These are phyloP conservation scores for Seriola quinqueradiata DNA, from an alignment of 2,113 vertebrate genomes.

Conservation along the genomic window DNA sequence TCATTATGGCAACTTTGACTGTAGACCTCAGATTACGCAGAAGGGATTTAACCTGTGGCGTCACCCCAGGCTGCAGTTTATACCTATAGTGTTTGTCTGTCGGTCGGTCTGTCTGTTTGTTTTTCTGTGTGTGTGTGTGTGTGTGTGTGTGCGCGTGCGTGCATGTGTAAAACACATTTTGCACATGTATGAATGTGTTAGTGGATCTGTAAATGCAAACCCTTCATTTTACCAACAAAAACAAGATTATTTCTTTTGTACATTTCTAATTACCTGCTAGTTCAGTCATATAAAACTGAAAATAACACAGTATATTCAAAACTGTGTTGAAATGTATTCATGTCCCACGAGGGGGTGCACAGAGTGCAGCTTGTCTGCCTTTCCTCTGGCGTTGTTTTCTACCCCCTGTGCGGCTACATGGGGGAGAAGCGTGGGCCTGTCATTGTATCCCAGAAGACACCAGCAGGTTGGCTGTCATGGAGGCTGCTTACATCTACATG, in stretches of 20 bases:
- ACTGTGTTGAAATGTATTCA: conserved; percentile 22
- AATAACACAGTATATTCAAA: background rate
- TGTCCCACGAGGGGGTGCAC: conserved; percentile 25
- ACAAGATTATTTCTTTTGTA: background rate
- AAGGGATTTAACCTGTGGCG: conserved; percentile 55
- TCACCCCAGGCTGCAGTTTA: conserved; percentile 57
- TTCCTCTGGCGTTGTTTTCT: conserved; percentile 21
- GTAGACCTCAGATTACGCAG: conserved; percentile 58
- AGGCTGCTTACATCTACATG: conserved; percentile 53
- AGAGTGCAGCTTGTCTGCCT: conserved; percentile 27
- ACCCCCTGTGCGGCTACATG: conserved; percentile 18
- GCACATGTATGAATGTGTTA: conserved; percentile 5
- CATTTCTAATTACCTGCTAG: background rate
- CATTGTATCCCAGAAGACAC: conserved; percentile 47
- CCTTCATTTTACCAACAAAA: conserved; percentile 1
- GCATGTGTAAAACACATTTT: background rate
- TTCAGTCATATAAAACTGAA: background rate
- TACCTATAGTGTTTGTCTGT: background rate
- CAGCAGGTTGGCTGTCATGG: conserved; percentile 49
- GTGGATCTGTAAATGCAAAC: background rate
- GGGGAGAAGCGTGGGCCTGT: conserved; percentile 36
- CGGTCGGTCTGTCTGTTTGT: background rate
- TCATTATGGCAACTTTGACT: conserved; percentile 54
- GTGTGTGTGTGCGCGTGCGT: background rate
- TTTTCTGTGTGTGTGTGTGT: conserved; percentile 4